Base-by-base conservation (phyloP, 2,113 vertebrate genomes). In the Fulmarus glacialis region DNA sequence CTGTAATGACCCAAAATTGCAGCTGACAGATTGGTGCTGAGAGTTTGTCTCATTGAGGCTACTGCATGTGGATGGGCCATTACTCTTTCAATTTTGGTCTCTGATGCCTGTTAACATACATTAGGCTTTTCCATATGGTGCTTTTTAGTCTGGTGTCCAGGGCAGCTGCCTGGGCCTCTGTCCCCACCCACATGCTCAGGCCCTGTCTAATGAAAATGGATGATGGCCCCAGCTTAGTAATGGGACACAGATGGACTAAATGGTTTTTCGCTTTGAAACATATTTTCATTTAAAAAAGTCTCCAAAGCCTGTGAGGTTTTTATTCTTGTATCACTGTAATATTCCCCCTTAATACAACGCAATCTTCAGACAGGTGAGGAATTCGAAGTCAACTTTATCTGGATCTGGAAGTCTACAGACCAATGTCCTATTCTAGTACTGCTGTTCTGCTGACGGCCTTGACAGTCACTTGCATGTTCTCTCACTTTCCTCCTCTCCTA, bases 1-100 rank as follows among this genome's bases (percentile, higher is more conserved):
- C 93, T 91, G 91, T 98, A 98, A 98, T 97, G 91, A 96, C 60
- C 55, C 95, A 81, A 92, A 98, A 98, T 98, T 98, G 90, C 96
- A 96, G 63, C 95, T 98, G 98, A 99, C 98, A 98, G 98, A 98
- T 98, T 95, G 96, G 98, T 98, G 97, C 89, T 98, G 98, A 98
- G 82, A 96, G 92, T 92, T 92, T 86, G 86, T 75, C 79, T 95
- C 91, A 93, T 38, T 93, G 96, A 94, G 91, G 93, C 95, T 96
- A 60, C 94, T 74, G 95, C 94, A 45, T 97, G 95, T 85, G 89
- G 93, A 94, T 70, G 91, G 79, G 91, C 97, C 98, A 98, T 98
- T 98, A 98, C 94, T 98, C 97, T 98, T 98, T 96, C 98, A 97
- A 98, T 98, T 98, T 98, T 67, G 92, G 90, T 47, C 42, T 89